Percentiles rank a stretch among this genome's conserved stretches.
Conservation (phyloP, 2,797 vertebrate species). For the Danio jaintianensis region DNA sequence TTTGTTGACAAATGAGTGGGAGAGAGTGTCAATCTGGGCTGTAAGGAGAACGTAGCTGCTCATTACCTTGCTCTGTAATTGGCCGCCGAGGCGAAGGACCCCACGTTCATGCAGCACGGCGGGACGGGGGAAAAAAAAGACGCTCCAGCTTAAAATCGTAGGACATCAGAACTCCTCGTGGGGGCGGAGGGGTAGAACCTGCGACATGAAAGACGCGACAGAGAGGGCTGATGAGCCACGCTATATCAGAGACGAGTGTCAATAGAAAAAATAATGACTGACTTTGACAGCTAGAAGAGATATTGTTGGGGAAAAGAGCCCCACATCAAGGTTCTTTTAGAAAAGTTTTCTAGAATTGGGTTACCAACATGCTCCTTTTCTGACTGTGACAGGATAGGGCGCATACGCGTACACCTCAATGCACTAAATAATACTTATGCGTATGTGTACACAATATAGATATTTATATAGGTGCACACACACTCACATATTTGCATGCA, state of each 20-base stretch:
- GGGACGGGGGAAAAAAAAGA: constrained; percentile 62
- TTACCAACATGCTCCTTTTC: constrained; percentile 1
- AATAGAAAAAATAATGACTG: constrained; percentile 77
- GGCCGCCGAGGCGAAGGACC: constrained; percentile 76
- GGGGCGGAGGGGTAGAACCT: constrained; percentile 46
- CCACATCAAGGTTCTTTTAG: constrained; percentile 52
- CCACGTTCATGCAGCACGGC: constrained; percentile 58
- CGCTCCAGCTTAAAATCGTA: constrained; percentile 37
- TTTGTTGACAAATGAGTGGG: constrained; percentile 87
- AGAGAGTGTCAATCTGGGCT: constrained; percentile 81
- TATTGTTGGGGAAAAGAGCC: constrained; percentile 42
- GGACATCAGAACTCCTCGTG: constrained; percentile 38
- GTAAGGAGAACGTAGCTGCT: constrained; percentile 73
- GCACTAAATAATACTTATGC: not conserved
- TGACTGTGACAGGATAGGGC: not conserved
- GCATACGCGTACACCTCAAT: not conserved
- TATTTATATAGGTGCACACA: not conserved
- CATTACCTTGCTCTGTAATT: constrained; percentile 83
- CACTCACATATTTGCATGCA: not conserved
- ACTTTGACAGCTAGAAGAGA: constrained; percentile 69
- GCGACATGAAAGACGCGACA: constrained; percentile 46
- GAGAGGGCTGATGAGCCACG: constrained; percentile 36
- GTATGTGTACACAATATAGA: not conserved
- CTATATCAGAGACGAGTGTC: constrained; percentile 78
- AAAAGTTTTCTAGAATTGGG: constrained; percentile 58